Percentiles rank a stretch among this genome's conserved stretches.
phyloP scores from a whole-genome alignment of 2,888 invertebrate genomes.

The Exocentrus adspersus region DNA sequence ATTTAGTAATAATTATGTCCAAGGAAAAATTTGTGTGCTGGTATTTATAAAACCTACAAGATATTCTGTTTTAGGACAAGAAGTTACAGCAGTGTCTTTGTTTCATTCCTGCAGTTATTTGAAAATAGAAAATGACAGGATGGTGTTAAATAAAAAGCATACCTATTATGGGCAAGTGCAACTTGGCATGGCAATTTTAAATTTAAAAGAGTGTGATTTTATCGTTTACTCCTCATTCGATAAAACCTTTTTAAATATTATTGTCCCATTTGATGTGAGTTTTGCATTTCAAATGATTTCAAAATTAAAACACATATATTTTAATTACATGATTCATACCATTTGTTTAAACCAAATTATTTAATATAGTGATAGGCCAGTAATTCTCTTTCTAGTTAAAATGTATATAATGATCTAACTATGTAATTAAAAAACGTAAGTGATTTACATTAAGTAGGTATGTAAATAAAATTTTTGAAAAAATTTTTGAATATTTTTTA shows the following conservation, averaged over 20 bases:
- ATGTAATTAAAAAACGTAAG: no score
- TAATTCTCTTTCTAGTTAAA: no score
- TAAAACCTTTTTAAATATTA: background rate
- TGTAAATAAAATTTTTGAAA: no score
- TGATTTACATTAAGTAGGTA: no score
- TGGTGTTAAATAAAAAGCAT: constrained; percentile 34
- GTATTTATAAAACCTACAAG: no score
- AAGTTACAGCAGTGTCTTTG: background rate
- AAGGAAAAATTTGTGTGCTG: no score
- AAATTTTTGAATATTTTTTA: constrained; percentile 23
- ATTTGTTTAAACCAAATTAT: constrained; percentile 10
- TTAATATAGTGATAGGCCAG: background rate
- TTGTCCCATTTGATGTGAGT: background rate
- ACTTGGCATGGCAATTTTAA: constrained; percentile 39
- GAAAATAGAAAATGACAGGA: background rate
- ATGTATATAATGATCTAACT: no score
- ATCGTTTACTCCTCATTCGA: constrained; percentile 8
- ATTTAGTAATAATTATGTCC: no score
- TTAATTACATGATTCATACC: background rate
- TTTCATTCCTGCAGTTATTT: background rate
- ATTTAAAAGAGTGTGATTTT: constrained; percentile 33
- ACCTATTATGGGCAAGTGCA: constrained; percentile 40
- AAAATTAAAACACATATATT: background rate
- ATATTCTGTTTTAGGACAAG: constrained; percentile 6
- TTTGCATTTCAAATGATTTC: background rate